Percentiles rank a stretch among this genome's conserved stretches.
Conservation (phyloP, 2,113 vertebrate genomes). For the Plestiodon gilberti region DNA sequence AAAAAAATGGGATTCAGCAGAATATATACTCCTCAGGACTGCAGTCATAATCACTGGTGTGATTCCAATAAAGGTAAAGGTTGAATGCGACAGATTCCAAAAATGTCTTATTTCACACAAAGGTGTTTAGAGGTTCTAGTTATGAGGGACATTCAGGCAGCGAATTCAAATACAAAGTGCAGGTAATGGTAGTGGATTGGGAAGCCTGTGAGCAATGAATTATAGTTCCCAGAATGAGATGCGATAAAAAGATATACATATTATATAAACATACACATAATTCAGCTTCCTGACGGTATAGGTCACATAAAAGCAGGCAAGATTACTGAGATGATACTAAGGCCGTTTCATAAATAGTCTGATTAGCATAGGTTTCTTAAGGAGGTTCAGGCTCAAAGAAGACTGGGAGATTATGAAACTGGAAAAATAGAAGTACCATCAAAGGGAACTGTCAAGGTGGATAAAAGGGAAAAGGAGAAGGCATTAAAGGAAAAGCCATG, state of each 20-base stretch:
- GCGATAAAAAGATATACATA: conserved; percentile 21
- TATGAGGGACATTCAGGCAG: conserved; percentile 54
- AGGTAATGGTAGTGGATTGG: conserved; percentile 38
- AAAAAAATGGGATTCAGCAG: not conserved
- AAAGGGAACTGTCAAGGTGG: conserved; percentile 65
- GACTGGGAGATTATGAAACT: conserved; percentile 62
- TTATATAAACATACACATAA: conserved; percentile 25
- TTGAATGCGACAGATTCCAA: conserved; percentile 34
- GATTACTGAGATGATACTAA: conserved; percentile 48
- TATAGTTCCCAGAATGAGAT: conserved; percentile 21
- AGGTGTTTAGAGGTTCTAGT: conserved; percentile 20
- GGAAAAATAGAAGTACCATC: conserved; percentile 70
- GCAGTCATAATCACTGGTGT: conserved; percentile 1
- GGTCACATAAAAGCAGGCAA: conserved; percentile 46
- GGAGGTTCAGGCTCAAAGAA: conserved; percentile 57
- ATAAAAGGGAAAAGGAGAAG: conserved; percentile 56
- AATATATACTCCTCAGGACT: not conserved
- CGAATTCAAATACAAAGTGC: conserved; percentile 22
- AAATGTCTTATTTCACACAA: conserved; percentile 53
- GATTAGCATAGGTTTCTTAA: conserved; percentile 58
- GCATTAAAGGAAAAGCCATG: conserved; percentile 41
- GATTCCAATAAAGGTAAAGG: conserved; percentile 42
- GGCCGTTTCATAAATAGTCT: conserved; percentile 60
- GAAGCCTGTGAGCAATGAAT: conserved; percentile 7
- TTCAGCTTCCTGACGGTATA: conserved; percentile 12